Conservation (phyloP, 2,797 vertebrate genomes). For the Neosilurus mollespiculum region DNA sequence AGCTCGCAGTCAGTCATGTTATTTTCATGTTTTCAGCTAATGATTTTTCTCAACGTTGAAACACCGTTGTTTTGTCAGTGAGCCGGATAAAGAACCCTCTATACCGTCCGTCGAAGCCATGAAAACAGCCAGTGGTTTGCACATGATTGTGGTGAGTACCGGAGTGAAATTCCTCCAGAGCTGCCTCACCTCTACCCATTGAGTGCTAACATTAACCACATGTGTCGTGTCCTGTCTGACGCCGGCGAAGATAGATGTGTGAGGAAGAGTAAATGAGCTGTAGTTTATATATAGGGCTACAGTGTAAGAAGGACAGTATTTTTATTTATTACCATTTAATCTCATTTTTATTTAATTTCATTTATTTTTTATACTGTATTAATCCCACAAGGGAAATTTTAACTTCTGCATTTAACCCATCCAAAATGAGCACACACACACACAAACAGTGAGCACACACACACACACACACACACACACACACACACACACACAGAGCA, state of each 20-base stretch:
- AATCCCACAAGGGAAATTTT: too few species aligned
- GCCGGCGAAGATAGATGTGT: not conserved
- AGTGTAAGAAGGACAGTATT: not conserved
- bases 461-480: too few species aligned
- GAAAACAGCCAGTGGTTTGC: slow-evolving; percentile 37
- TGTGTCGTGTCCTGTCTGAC: slow-evolving; percentile 50
- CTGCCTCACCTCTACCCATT: slow-evolving; percentile 47
- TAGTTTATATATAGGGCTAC: not conserved
- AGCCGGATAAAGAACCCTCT: slow-evolving; percentile 15
- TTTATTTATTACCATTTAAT: not conserved
- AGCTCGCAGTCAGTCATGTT: not conserved
- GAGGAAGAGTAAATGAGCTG: not conserved
- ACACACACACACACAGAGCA: too few species aligned
- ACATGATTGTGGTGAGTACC: slow-evolving; percentile 31
- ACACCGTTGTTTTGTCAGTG: slow-evolving; percentile 20
- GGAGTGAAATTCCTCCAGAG: slow-evolving; percentile 43
- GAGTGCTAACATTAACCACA: slow-evolving; percentile 60
- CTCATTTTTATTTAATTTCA: too few species aligned
- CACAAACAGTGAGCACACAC: too few species aligned
- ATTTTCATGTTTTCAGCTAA: not conserved
- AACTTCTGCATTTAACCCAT: too few species aligned
- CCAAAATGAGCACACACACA: too few species aligned
- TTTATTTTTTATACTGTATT: too few species aligned
- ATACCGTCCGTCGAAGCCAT: not conserved
- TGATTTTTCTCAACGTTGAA: not conserved